Percentiles rank a stretch among this genome's conserved stretches.
These are phyloP conservation scores for Spheniscus mendiculus DNA, from an alignment of 2,113 vertebrate species.

Conservation along the genomic window DNA sequence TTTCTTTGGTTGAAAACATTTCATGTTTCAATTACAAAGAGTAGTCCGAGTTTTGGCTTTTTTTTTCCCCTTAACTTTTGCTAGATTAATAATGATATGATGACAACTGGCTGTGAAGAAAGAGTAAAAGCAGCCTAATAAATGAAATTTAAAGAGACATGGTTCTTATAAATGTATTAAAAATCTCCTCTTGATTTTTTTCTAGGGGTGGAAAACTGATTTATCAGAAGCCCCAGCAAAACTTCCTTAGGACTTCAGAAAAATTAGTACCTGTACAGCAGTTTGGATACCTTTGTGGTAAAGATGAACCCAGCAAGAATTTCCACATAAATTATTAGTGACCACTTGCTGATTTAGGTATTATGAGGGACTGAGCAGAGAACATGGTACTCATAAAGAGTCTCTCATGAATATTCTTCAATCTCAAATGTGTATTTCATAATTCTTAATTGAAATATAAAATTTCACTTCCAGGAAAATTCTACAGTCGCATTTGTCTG, in stretches of 20 bases:
- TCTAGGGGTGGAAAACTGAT: neutral
- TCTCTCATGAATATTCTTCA: neutral
- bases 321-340: neutral
- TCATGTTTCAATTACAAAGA: neutral
- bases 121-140: neutral
- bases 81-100: neutral
- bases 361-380: neutral
- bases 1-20: neutral
- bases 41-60: neutral
- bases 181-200: conserved; percentile 1
- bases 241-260: too few species aligned
- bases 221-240: neutral
- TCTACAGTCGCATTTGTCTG: neutral
- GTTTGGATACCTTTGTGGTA: neutral
- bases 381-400: neutral
- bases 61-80: neutral
- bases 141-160: too few species aligned
- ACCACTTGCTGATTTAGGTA: neutral
- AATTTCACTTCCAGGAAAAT: neutral
- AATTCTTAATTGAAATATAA: neutral
- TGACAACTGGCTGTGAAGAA: neutral
- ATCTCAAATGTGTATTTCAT: neutral
- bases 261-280: neutral
- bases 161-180: neutral
- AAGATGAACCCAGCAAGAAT: neutral